Evolutionary conservation across 2,888 invertebrate genomes (phyloP), one percentile per base, ranked within the genome.

Genomic region (Lagria hirta): DNA sequence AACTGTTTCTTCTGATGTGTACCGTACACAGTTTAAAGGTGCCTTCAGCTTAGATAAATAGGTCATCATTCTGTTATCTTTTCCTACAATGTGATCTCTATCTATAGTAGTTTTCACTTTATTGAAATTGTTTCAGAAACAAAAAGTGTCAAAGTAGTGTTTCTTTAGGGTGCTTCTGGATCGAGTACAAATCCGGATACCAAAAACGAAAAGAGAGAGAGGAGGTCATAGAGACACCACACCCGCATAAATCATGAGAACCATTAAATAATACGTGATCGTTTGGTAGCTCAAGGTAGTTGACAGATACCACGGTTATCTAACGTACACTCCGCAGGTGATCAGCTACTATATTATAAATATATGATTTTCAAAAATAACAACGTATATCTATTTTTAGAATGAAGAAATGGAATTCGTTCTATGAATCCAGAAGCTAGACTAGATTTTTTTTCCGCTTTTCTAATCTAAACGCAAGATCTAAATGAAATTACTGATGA

Each of bases 231-330:
- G 41, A 38, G 43, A 49, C 49, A 50, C 53, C 60, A 60, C 61
- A 57, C 62, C 61, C 60, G 57, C 58, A 63, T 61, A 61, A 61
- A 62, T 62, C 62, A 60, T 57, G 54, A 55, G 52, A 57, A 56
- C 56, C 57, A 59, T 61, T 61, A 61, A 61, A 57, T 60, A 53
- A 55, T 57, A 58, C 59, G 57, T 60, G 59, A 60, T 57, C 55
- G 53, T 52, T 57, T 60, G 61, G 63, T 58, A 62, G 61, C 58
- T 58, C 48, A 55, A 58, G 52, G 58, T 56, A 58, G 63, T 62
- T 64, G 64, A 64, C 64, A 64, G 64, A 60, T 60, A 60, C 54
- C 52, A 51, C 45, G 55, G 52, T 58, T 60, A 60, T 61, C 61
- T 61, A 57, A 58, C 58, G 57, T 58, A 43, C 29, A 44, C 63